Evolutionary conservation across 1,140 invertebrate species (phyloP).

Genomic region (Coboldia fuscipes): DNA sequence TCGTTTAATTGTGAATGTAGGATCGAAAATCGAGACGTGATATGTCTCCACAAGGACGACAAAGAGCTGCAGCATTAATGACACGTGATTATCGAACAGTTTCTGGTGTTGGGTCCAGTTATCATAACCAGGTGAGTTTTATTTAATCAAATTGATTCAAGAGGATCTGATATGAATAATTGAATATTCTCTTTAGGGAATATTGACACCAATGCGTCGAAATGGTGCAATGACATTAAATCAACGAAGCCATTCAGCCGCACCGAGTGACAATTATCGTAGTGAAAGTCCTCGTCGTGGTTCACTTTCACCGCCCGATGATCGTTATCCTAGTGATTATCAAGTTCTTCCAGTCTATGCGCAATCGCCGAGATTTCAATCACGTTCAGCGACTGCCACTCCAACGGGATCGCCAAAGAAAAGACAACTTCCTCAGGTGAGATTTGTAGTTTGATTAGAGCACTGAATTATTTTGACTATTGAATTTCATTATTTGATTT

Average conservation of each 20-base stretch:
- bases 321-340: constrained; percentile 21
- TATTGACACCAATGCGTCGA: no score
- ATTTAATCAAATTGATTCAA: no score
- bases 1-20: no score
- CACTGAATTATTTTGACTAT: neutral
- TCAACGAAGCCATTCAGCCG: constrained; percentile 23
- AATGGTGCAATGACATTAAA: constrained; percentile 27
- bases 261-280: constrained; percentile 21
- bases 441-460: no score
- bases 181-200: no score
- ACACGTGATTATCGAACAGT: constrained; percentile 27
- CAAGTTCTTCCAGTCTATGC: constrained; percentile 20
- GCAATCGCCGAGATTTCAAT: constrained; percentile 41
- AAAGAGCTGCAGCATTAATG: constrained; percentile 40
- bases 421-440: constrained; percentile 81
- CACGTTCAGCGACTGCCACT: constrained; percentile 74
- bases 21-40: constrained; percentile 47
- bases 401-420: constrained; percentile 89
- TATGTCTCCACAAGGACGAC: constrained; percentile 53
- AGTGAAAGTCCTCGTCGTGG: constrained; percentile 18
- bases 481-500: neutral
- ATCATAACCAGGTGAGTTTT: constrained; percentile 21
- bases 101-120: constrained; percentile 23
- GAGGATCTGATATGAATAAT: no score
- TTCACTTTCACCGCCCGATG: constrained; percentile 19